Evolutionary conservation across 2,113 vertebrate genomes (phyloP).

Genomic region (Thinocorus orbignyianus): DNA sequence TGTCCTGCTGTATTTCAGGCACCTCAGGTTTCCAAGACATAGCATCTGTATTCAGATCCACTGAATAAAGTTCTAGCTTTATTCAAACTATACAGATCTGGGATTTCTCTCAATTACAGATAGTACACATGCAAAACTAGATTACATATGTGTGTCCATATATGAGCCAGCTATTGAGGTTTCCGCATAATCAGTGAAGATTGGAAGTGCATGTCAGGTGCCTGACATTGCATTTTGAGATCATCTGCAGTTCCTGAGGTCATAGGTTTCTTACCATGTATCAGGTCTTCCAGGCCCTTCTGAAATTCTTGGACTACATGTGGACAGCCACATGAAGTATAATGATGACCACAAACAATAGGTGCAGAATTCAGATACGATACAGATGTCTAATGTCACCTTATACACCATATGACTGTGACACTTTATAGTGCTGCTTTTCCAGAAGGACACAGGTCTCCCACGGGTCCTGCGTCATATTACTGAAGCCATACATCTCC

Average conservation of each 20-base stretch:
- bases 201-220: background rate
- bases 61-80: background rate
- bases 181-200: background rate
- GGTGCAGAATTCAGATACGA: background rate
- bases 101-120: background rate
- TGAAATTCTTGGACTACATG: background rate
- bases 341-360: background rate
- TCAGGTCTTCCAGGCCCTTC: background rate
- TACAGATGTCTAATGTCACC: background rate
- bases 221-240: background rate
- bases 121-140: background rate
- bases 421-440: background rate
- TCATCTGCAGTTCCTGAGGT: background rate
- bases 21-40: background rate
- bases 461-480: background rate
- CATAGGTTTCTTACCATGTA: background rate
- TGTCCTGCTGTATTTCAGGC: background rate
- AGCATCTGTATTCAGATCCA: background rate
- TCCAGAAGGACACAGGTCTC: background rate
- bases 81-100: background rate
- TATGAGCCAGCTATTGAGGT: background rate
- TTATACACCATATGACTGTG: background rate
- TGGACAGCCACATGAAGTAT: background rate
- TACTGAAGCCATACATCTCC: background rate
- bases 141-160: background rate